Evolutionary conservation across 2,888 invertebrate species (phyloP).

Genomic region (Chymomyza fuscimana): DNA sequence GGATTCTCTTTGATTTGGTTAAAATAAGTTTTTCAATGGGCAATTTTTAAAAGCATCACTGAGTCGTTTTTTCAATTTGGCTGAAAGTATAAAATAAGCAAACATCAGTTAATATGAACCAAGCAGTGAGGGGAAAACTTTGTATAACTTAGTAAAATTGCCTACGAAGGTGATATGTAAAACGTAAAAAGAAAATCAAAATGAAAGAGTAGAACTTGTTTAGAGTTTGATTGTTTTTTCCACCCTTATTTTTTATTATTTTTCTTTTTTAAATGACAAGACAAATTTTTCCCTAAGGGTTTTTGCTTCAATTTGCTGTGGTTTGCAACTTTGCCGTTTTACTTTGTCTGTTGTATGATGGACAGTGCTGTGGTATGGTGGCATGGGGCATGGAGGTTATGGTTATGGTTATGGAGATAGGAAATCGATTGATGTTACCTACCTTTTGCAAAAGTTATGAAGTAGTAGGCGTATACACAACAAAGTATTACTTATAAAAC

Average conservation of each 20-base stretch:
- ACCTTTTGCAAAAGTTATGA: slow-evolving; percentile 47
- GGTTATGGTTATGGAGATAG: slow-evolving; percentile 34
- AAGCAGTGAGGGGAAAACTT: slow-evolving; percentile 15
- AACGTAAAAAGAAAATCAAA: slow-evolving; percentile 27
- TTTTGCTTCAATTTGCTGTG: slow-evolving; percentile 39
- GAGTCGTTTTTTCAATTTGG: slow-evolving; percentile 77
- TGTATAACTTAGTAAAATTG: slow-evolving; percentile 45
- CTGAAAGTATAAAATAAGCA: slow-evolving; percentile 72
- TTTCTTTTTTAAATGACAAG: slow-evolving; percentile 15
- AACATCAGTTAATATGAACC: slow-evolving; percentile 49
- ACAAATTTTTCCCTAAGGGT: slow-evolving; percentile 46
- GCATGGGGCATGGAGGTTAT: slow-evolving; percentile 18
- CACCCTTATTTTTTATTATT: slow-evolving; percentile 12
- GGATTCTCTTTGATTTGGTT: slow-evolving; percentile 39
- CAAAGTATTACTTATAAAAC: slow-evolving; percentile 30
- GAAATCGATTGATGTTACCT: slow-evolving; percentile 48
- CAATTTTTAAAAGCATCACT: slow-evolving; percentile 78
- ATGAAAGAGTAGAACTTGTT: slow-evolving; percentile 50
- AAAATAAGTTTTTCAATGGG: slow-evolving; percentile 76
- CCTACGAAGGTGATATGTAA: slow-evolving; percentile 52
- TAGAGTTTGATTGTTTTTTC: slow-evolving; percentile 52
- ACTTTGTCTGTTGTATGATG: slow-evolving; percentile 12
- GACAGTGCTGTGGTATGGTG: slow-evolving; percentile 20
- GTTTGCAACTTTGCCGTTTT: slow-evolving; percentile 45
- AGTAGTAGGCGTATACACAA: slow-evolving; percentile 31